Evolutionary conservation across 2,113 vertebrate genomes (phyloP), one percentile per base, ranked within the genome.

Genomic region (Grus americana): DNA sequence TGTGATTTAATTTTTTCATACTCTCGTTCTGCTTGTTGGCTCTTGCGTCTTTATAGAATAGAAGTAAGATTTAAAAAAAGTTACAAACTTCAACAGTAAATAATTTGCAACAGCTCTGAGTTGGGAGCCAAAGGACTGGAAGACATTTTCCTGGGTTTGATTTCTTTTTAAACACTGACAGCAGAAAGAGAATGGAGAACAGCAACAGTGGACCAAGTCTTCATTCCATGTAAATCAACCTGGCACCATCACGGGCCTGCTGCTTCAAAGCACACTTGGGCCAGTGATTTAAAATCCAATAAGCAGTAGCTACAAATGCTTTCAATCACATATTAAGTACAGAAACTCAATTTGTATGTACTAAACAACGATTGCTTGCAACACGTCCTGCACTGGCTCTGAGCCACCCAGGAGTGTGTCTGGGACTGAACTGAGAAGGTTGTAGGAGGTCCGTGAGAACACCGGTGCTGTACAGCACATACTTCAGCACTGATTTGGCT

Each of bases 1-100:
- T 99, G 99, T 66, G 99, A 99, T 91, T 98, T 99, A 81, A 99
- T 99, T 97, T 99, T 99, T 97, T 99, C 99, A 12, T 99, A 99
- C 71, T 99, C 99, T 3, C 99, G 98, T 79, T 99, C 99, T 1
- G 99, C 99, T 98, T 99, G 99, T 94, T 98, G 99, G 96, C 99
- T 99, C 98, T 99, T 99, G 96, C 99, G 99, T 98, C 99, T 99
- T 93, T 32, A 52, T 42, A 70, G 73, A 91, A 95, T 32, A 95
- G 30, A 97, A 67, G 11, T 55, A 92, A 92, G 49, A 92, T 57
- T 85, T 59, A 0, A 0, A 46, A 46, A 70, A 94, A 63, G 55
- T 94, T 94, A 95, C 6, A 54, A 73, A 73, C 11, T 80, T 23
- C 46, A 91, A 52, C 92, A 92, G 70, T 21, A 80, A 91, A 68